phyloP scores from a whole-genome alignment of 2,113 vertebrate genomes.

The Hypanus sabinus region DNA sequence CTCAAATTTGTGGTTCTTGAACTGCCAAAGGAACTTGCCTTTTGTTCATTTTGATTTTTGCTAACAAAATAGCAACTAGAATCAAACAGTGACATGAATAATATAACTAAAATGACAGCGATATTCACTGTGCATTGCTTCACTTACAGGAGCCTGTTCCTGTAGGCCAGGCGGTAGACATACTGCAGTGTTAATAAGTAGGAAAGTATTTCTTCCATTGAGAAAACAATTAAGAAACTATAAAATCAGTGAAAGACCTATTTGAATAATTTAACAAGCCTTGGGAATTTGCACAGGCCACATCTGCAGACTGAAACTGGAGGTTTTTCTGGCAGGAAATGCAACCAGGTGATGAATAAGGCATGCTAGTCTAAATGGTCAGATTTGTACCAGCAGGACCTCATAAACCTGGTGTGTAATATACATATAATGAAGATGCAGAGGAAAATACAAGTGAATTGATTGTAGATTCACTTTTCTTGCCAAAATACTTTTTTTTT shows the following conservation, averaged over 20 bases:
- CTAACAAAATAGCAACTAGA: not conserved
- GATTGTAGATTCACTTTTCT: not conserved
- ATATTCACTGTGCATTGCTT: not conserved
- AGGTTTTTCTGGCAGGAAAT: not conserved
- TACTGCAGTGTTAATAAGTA: too few species aligned
- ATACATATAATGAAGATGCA: not conserved
- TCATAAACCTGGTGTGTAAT: not conserved
- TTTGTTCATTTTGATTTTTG: not conserved
- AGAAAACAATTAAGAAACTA: not conserved
- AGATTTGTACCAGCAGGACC: not conserved
- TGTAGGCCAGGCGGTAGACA: not conserved
- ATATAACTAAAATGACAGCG: not conserved
- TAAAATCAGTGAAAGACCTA: not conserved
- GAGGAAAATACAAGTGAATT: not conserved
- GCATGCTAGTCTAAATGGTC: not conserved
- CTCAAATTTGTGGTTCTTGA: not conserved
- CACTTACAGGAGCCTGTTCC: not conserved
- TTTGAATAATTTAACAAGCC: conserved; percentile 9
- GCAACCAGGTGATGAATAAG: not conserved
- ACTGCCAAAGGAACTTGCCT: not conserved
- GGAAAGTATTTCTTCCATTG: not conserved
- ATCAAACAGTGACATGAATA: not conserved
- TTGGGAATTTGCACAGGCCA: not conserved
- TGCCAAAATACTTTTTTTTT: not conserved
- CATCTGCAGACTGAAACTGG: not conserved